phyloP scores from a whole-genome alignment of 1,140 invertebrate genomes.

The Wiebesia pumilae region DNA sequence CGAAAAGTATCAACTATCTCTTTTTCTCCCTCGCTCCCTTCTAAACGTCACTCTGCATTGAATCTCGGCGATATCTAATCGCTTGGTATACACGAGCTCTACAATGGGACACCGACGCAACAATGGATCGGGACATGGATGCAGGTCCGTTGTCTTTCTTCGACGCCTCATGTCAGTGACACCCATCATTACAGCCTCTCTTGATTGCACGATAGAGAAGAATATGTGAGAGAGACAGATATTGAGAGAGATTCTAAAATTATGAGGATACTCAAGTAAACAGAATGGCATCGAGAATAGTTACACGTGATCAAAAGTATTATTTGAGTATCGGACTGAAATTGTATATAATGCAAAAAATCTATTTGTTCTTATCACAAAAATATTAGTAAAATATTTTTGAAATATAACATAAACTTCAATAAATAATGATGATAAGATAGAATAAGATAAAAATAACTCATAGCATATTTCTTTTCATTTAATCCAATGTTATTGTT shows the following conservation, averaged over 20 bases:
- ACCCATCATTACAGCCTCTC: slow-evolving; percentile 47
- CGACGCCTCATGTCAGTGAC: slow-evolving; percentile 49
- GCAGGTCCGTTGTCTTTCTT: slow-evolving; percentile 52
- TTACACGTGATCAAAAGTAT: slow-evolving; percentile 32
- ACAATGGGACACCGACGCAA: slow-evolving; percentile 35
- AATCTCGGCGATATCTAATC: slow-evolving; percentile 46
- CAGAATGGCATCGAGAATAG: slow-evolving; percentile 31
- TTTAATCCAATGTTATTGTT: no score
- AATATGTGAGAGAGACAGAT: not conserved
- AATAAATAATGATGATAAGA: no score
- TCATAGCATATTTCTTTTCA: no score
- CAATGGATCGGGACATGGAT: slow-evolving; percentile 31
- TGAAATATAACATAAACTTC: not conserved
- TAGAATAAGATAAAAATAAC: no score
- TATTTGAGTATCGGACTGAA: not conserved
- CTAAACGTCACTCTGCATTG: slow-evolving; percentile 33
- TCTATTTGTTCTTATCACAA: not conserved
- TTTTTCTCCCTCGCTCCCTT: not conserved
- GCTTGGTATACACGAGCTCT: slow-evolving; percentile 16
- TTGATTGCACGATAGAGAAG: not conserved
- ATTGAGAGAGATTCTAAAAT: not conserved
- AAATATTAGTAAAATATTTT: slow-evolving; percentile 11
- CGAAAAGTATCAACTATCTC: slow-evolving; percentile 1
- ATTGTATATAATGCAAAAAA: not conserved
- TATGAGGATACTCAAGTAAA: not conserved